These are phyloP conservation scores for Atta texana DNA, from an alignment of 1,140 invertebrate species.

Conservation along the genomic window DNA sequence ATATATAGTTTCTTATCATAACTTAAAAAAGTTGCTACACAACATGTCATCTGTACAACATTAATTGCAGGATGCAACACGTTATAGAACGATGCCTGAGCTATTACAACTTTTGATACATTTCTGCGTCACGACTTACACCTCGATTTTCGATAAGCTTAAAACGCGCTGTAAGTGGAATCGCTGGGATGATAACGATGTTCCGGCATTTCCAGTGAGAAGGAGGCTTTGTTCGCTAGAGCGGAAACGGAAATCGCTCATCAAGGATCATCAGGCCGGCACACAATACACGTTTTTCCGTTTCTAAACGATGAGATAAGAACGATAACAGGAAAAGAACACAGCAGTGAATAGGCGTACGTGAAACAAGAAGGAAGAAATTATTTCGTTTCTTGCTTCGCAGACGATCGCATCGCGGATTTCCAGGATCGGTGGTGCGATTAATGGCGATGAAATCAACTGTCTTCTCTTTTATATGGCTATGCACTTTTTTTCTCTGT, in stretches of 20 bases:
- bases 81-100: background rate
- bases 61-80: slow-evolving; percentile 7
- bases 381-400: slow-evolving; percentile 26
- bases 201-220: slow-evolving; percentile 80
- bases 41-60: background rate
- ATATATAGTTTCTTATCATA: background rate
- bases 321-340: slow-evolving; percentile 1
- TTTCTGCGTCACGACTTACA: slow-evolving; percentile 31
- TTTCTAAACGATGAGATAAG: slow-evolving; percentile 20
- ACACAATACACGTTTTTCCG: slow-evolving; percentile 70
- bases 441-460: slow-evolving; percentile 71
- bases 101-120: slow-evolving; percentile 28
- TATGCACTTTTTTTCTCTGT: slow-evolving; percentile 15
- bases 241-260: slow-evolving; percentile 84
- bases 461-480: slow-evolving; percentile 49
- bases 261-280: slow-evolving; percentile 81
- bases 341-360: background rate
- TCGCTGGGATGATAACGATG: slow-evolving; percentile 80
- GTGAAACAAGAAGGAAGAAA: slow-evolving; percentile 7
- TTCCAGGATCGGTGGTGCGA: slow-evolving; percentile 69
- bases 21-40: background rate
- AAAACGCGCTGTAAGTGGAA: slow-evolving; percentile 53
- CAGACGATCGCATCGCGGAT: slow-evolving; percentile 64
- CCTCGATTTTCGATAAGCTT: slow-evolving; percentile 44
- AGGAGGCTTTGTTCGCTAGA: slow-evolving; percentile 81